Percentiles rank a stretch among this genome's conserved stretches.
Conservation (phyloP, 2,797 vertebrate species). For the Steatocranus sp. region DNA sequence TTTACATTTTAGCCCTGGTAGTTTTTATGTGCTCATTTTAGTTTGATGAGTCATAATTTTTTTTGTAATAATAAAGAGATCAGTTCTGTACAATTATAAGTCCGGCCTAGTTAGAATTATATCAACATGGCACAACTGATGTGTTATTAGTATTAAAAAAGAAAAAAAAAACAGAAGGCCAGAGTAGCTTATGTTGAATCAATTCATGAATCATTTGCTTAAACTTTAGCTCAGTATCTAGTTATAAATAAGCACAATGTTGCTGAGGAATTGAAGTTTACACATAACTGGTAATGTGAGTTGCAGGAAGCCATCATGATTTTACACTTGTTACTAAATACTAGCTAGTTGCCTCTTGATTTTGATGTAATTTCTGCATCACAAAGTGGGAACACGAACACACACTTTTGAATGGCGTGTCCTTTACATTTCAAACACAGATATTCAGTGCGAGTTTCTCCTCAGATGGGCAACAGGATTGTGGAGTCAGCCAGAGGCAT, state of each 20-base stretch:
- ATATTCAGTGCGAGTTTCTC: constrained; percentile 91
- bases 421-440: constrained; percentile 70
- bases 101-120: not conserved
- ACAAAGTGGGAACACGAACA: not conserved
- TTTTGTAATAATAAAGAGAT: not conserved
- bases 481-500: constrained; percentile 90
- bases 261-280: not conserved
- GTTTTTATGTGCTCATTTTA: not conserved
- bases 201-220: not conserved
- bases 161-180: not conserved
- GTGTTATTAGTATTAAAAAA: not conserved
- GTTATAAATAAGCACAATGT: not conserved
- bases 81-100: not conserved
- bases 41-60: not conserved
- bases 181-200: not conserved
- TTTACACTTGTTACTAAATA: not conserved
- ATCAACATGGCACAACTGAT: not conserved
- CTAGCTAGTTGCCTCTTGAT: not conserved
- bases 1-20: not conserved
- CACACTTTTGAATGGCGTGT: not conserved
- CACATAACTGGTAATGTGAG: not conserved
- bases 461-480: constrained; percentile 94
- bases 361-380: not conserved
- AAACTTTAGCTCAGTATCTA: not conserved
- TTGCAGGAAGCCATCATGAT: not conserved